Evolutionary conservation across 2,888 invertebrate species (phyloP).

Genomic region (Sabellastarte sp.): DNA sequence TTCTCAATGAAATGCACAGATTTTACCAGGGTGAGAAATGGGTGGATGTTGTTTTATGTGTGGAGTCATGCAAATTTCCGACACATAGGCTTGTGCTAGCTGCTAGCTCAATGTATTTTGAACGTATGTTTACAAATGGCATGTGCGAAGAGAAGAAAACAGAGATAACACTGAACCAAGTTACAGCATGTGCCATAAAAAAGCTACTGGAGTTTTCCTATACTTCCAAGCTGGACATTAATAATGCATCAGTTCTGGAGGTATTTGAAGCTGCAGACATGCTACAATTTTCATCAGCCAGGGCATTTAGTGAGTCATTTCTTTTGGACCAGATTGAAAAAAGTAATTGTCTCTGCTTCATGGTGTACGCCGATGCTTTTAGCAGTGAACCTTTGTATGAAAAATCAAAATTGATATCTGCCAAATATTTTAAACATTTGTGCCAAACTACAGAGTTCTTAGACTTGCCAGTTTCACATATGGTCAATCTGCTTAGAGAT

Average conservation of each 20-base stretch:
- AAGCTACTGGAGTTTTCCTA: constrained; percentile 56
- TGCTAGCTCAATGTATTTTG: constrained; percentile 57
- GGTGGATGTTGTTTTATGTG: constrained; percentile 26
- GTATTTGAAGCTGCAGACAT: constrained; percentile 54
- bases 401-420: constrained; percentile 20
- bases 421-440: constrained; percentile 27
- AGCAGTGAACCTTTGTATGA: constrained; percentile 23
- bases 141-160: constrained; percentile 49
- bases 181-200: constrained; percentile 55
- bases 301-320: constrained; percentile 48
- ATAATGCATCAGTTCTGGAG: constrained; percentile 54
- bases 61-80: constrained; percentile 34
- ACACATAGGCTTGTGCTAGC: constrained; percentile 58
- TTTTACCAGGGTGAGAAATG: constrained; percentile 29
- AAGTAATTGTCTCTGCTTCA: constrained; percentile 29
- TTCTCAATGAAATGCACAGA: constrained; percentile 31
- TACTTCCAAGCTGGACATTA: constrained; percentile 54
- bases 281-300: constrained; percentile 55
- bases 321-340: constrained; percentile 44
- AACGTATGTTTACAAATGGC: constrained; percentile 57
- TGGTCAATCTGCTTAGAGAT: constrained; percentile 46
- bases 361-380: constrained; percentile 31
- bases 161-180: constrained; percentile 50
- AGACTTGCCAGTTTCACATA: constrained; percentile 43
- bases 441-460: constrained; percentile 50